A percentile compares a stretch with the other conserved stretches of the same genome.
Conservation (phyloP, 2,888 invertebrate genomes). For the Catocala nupta region DNA sequence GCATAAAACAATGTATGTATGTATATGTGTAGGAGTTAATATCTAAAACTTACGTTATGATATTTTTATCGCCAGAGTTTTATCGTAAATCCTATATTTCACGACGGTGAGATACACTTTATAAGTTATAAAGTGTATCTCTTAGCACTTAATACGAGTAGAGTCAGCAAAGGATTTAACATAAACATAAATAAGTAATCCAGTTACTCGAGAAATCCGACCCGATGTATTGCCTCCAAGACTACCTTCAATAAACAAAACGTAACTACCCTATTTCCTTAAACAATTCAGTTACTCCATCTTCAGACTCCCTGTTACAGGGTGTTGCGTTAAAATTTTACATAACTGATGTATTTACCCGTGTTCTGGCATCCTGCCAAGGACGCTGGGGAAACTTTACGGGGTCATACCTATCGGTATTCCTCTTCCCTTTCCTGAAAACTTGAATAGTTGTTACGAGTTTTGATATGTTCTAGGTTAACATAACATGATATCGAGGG, state of each 20-base stretch:
- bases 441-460: slow-evolving; percentile 19
- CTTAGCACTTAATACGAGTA: too few species aligned
- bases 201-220: background rate
- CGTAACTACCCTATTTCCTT: slow-evolving; percentile 3
- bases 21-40: too few species aligned
- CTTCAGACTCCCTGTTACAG: slow-evolving; percentile 12
- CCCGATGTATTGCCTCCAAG: background rate
- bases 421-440: slow-evolving; percentile 21
- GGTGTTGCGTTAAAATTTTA: slow-evolving; percentile 24
- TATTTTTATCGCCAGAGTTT: too few species aligned
- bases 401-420: slow-evolving; percentile 39
- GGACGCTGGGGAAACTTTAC: slow-evolving; percentile 32
- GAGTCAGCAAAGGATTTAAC: too few species aligned
- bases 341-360: slow-evolving; percentile 43
- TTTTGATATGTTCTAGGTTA: background rate
- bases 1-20: too few species aligned
- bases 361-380: slow-evolving; percentile 43
- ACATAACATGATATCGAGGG: background rate
- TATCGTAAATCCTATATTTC: too few species aligned
- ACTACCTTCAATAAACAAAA: background rate
- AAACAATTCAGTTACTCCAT: slow-evolving; percentile 9
- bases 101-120: too few species aligned
- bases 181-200: too few species aligned
- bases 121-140: too few species aligned
- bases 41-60: too few species aligned